A percentile compares a stretch with the other conserved stretches of the same genome.
These are phyloP conservation scores for Pecten maximus DNA, from an alignment of 2,888 invertebrate genomes.

Conservation along the genomic window DNA sequence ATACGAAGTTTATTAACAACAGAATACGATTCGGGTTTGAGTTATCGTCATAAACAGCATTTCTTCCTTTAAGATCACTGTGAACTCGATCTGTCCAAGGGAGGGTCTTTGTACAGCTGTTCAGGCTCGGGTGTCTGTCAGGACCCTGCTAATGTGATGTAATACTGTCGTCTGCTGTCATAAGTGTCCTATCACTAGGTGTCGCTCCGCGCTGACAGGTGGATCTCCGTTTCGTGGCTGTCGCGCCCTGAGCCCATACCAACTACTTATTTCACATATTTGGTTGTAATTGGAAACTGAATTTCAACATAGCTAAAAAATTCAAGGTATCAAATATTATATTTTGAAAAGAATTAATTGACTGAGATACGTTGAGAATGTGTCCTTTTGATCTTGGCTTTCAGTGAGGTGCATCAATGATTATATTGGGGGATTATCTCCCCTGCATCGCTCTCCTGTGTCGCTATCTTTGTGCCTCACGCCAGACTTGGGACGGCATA, in stretches of 20 bases:
- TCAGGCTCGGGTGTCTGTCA: neutral
- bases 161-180: conserved; percentile 20
- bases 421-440: neutral
- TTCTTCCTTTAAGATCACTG: neutral
- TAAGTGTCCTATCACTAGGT: conserved; percentile 20
- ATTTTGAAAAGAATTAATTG: conserved; percentile 35
- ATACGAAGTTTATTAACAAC: neutral
- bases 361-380: conserved; percentile 30
- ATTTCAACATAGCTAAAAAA: conserved; percentile 9
- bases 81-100: neutral
- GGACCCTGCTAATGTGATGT: conserved; percentile 3
- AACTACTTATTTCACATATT: conserved; percentile 17
- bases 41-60: neutral
- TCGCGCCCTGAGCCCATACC: neutral
- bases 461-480: conserved; percentile 15
- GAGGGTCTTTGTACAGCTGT: conserved; percentile 24
- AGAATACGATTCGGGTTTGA: neutral
- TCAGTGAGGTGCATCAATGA: conserved; percentile 33
- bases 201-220: conserved; percentile 20
- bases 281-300: conserved; percentile 26
- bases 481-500: neutral
- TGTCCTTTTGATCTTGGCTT: conserved; percentile 33
- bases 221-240: neutral
- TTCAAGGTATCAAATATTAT: conserved; percentile 27
- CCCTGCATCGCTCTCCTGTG: conserved; percentile 13